Conservation (phyloP, 2,113 vertebrate genomes). For the Oncorhynchus gorbuscha region DNA sequence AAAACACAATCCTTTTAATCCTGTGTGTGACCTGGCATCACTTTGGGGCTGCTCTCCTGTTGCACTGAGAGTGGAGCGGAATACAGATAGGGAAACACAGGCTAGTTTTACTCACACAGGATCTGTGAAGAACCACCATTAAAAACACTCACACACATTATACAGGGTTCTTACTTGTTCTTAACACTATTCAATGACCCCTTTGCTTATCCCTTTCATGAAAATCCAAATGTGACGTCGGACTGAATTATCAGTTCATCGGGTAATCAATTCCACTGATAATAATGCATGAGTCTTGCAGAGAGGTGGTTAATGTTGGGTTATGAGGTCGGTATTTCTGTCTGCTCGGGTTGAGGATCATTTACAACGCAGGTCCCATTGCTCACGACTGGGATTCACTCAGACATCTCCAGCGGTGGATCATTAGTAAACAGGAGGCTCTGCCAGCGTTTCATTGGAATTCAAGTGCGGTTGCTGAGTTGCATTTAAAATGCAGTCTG, state of each 20-base stretch:
- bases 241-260: slow-evolving; percentile 12
- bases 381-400: slow-evolving; percentile 98
- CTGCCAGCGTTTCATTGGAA: slow-evolving; percentile 99
- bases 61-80: slow-evolving; percentile 70
- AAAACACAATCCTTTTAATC: slow-evolving; percentile 79
- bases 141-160: slow-evolving; percentile 57
- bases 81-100: slow-evolving; percentile 67
- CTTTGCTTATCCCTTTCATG: slow-evolving; percentile 9
- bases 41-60: slow-evolving; percentile 76
- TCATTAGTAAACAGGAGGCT: slow-evolving; percentile 99
- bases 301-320: slow-evolving; percentile 66
- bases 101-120: slow-evolving; percentile 66
- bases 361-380: slow-evolving; percentile 92
- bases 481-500: slow-evolving; percentile 99
- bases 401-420: slow-evolving; percentile 96
- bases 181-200: slow-evolving; percentile 27
- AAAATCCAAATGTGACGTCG: slow-evolving; percentile 45
- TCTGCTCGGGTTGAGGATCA: slow-evolving; percentile 77
- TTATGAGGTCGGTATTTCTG: slow-evolving; percentile 74
- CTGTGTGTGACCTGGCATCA: slow-evolving; percentile 78
- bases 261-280: slow-evolving; percentile 56
- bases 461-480: slow-evolving; percentile 99
- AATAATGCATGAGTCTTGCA: slow-evolving; percentile 52
- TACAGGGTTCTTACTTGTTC: slow-evolving; percentile 36
- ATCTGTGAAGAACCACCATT: slow-evolving; percentile 60